Evolutionary conservation across 2,113 vertebrate species (phyloP).

Genomic region (Corythoichthys intestinalis): DNA sequence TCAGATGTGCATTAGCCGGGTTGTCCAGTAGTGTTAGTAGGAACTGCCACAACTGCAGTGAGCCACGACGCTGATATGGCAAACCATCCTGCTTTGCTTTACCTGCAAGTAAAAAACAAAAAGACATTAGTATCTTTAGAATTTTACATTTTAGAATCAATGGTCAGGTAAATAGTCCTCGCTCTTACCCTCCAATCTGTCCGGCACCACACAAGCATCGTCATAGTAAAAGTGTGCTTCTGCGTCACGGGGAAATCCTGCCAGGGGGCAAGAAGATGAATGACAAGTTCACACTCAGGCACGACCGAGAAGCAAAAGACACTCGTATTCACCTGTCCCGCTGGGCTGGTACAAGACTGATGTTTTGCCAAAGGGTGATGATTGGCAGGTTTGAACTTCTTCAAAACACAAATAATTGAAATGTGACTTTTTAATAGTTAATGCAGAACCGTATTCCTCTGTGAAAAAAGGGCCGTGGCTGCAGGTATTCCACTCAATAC

Average conservation of each 20-base stretch:
- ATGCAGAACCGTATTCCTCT: not conserved
- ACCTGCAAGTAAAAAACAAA: constrained; percentile 50
- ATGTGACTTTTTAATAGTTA: not conserved
- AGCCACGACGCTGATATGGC: constrained; percentile 89
- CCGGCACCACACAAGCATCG: constrained; percentile 87
- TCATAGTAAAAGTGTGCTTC: constrained; percentile 85
- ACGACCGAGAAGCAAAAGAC: not conserved
- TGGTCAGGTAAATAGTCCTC: not conserved
- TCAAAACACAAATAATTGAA: constrained; percentile 33
- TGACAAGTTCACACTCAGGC: not conserved
- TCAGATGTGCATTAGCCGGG: constrained; percentile 87
- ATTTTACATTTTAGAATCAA: not conserved
- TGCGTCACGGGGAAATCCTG: constrained; percentile 82
- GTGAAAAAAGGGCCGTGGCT: not conserved
- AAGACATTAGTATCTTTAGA: not conserved
- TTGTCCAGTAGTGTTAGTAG: constrained; percentile 90
- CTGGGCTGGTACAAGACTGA: constrained; percentile 74
- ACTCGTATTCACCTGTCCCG: constrained; percentile 67
- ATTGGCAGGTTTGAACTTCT: constrained; percentile 91
- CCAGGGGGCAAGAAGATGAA: fast-evolving
- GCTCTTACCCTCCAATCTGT: constrained; percentile 80
- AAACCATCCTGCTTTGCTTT: constrained; percentile 90
- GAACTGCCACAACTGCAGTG: constrained; percentile 96
- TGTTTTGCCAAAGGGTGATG: constrained; percentile 78
- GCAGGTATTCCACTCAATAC: not conserved